Percentiles rank a stretch among this genome's conserved stretches.
Evolutionary conservation across 2,888 invertebrate genomes (phyloP).

Genomic region (Sepiola atlantica): DNA sequence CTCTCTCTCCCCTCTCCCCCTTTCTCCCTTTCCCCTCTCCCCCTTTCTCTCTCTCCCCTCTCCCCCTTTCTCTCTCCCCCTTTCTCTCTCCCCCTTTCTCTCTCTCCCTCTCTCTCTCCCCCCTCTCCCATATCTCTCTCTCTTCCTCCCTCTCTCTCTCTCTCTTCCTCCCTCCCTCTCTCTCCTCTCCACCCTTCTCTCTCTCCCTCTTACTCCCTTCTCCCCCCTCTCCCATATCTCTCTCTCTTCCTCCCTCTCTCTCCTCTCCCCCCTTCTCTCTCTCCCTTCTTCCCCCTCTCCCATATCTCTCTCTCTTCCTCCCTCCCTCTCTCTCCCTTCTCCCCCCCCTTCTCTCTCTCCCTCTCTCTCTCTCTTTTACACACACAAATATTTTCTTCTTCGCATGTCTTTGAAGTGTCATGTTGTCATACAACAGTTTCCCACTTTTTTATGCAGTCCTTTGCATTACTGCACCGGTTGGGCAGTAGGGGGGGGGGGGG

Average conservation of each 20-base stretch:
- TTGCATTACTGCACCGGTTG: too few species aligned
- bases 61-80: not conserved
- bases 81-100: not conserved
- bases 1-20: not conserved
- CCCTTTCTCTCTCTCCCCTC: not conserved
- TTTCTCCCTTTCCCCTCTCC: not conserved
- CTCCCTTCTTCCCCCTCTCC: not conserved
- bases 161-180: not conserved
- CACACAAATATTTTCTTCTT: too few species aligned
- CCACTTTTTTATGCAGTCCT: too few species aligned
- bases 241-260: not conserved
- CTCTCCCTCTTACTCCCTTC: not conserved
- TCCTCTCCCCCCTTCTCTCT: not conserved
- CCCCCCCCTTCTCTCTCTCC: not conserved
- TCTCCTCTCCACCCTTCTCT: not conserved
- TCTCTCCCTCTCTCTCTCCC: not conserved
- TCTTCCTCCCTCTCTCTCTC: not conserved
- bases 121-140: not conserved
- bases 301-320: not conserved
- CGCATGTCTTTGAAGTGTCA: too few species aligned
- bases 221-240: not conserved
- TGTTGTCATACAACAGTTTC: too few species aligned
- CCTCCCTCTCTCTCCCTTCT: not conserved
- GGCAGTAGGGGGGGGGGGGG: too few species aligned
- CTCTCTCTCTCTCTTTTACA: not conserved